Base-by-base conservation (phyloP, 2,888 invertebrate species). In the Eristalinus aeneus region DNA sequence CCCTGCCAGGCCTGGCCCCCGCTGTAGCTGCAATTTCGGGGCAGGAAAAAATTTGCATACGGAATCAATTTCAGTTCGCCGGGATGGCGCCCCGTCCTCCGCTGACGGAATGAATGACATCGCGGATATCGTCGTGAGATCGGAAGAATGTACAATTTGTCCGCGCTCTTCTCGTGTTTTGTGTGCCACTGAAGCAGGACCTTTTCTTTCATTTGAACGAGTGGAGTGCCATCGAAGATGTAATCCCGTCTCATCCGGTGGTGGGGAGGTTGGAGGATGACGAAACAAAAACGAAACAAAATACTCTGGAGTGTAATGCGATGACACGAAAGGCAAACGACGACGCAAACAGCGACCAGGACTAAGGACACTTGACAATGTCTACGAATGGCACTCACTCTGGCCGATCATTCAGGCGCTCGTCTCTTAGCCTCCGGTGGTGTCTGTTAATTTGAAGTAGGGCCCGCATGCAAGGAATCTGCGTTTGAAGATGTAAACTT, bases 51-150 rank as follows among this genome's bases (percentile, higher is more conserved):
- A 86, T 86, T 86, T 86, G 86, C 86, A 86, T 86, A 86, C 76
- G 86, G 86, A 86, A 86, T 86, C 86, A 86, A 86, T 86, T 86
- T 86, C 81, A 86, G 81, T 77, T 81, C 81, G 77, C 71, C 69
- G 71, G 54, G 31, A 32, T 20, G 20, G 23, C n/a, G 63, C 31
- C 46, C 34, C 65, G 65, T 60, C 67, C 72, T 60, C 64, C 72
- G 46, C 64, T 65, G 34, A 46, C 16, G 23, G 36, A 77, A 67
- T 74, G 68, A 80, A 80, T 80, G 80, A 68, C 80, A 80, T 63
- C 73, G 67, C 72, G 46, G 46, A 46, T 46, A 67, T 76, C 80
- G 76, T 85, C 27, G 81, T 81, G 39, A n/a, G 46, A 46, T 85
- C 76, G 76, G 20, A 79, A 46, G 46, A 79, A 73, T 80, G 81